phyloP scores from a whole-genome alignment of 2,888 invertebrate species.

The Chorisops tibialis region DNA sequence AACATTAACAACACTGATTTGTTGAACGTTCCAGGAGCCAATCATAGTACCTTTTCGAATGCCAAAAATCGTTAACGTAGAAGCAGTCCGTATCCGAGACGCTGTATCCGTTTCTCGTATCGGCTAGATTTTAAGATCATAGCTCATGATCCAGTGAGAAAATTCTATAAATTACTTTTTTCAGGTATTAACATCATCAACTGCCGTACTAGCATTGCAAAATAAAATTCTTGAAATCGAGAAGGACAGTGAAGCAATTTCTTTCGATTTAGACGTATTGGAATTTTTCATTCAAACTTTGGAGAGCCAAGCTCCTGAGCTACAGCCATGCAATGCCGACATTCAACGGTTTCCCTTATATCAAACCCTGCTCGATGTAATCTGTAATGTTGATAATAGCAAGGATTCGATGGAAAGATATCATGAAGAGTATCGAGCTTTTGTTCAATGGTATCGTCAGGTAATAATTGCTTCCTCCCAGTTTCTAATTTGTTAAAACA shows the following conservation, averaged over 20 bases:
- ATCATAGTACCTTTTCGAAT: no score
- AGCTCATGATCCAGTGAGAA: no score
- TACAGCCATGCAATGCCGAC: neutral
- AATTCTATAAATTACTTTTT: no score
- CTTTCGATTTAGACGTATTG: constrained; percentile 4
- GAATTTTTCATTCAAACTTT: constrained; percentile 1
- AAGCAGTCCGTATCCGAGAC: no score
- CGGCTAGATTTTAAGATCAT: no score
- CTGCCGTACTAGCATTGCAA: no score
- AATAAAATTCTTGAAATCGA: neutral
- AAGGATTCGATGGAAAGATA: neutral
- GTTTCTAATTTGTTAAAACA: no score
- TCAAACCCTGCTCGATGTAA: neutral
- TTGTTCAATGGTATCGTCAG: neutral
- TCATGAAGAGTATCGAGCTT: constrained; percentile 2
- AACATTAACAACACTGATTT: no score
- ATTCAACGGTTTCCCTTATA: neutral
- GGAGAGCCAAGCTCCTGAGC: neutral
- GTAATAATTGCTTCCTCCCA: neutral
- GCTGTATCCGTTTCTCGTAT: no score
- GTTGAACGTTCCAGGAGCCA: no score
- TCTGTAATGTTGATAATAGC: neutral
- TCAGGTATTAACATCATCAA: no score
- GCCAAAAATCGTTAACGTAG: no score
- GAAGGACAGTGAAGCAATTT: neutral